Conservation (phyloP, 2,888 invertebrate genomes). For the Sipha maydis region DNA sequence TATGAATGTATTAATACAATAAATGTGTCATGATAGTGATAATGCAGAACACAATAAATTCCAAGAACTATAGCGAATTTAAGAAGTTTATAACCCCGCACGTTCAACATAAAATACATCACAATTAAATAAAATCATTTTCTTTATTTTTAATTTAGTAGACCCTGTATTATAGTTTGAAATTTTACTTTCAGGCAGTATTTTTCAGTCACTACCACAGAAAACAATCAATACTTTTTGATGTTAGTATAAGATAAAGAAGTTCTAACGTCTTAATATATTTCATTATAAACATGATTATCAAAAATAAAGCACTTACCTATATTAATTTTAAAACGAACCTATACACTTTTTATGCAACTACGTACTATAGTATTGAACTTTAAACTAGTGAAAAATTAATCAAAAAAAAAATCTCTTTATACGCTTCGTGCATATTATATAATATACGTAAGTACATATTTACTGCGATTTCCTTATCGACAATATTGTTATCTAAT, state of each 20-base stretch:
- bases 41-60: background rate
- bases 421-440: background rate
- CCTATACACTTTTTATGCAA: no score
- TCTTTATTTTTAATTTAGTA: background rate
- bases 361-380: no score
- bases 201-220: no score
- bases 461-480: conserved; percentile 28
- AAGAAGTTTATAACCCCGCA: background rate
- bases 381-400: background rate
- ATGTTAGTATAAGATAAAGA: no score
- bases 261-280: no score
- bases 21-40: background rate
- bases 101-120: background rate
- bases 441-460: background rate
- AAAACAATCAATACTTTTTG: no score
- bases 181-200: background rate
- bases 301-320: no score
- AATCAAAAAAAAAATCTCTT: background rate
- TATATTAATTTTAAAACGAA: no score
- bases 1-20: background rate
- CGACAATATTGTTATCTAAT: conserved; percentile 43
- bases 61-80: background rate
- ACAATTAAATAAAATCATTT: background rate
- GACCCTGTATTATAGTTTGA: no score
- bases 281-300: no score